These are phyloP conservation scores for Opisthograptis luteolata DNA, from an alignment of 2,888 invertebrate species.

Conservation along the genomic window DNA sequence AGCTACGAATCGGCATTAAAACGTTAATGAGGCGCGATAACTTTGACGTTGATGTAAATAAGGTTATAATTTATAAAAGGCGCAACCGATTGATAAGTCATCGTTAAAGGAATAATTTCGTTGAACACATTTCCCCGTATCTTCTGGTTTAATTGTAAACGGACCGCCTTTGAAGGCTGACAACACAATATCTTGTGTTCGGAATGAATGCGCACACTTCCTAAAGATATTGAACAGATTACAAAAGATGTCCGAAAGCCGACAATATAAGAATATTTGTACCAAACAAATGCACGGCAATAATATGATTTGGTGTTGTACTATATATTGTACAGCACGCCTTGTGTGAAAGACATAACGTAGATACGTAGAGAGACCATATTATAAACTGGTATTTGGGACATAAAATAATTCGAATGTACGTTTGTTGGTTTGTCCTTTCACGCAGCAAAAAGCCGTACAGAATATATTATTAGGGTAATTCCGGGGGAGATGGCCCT, in stretches of 20 bases:
- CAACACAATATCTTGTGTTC: constrained; percentile 53
- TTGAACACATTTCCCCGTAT: constrained; percentile 40
- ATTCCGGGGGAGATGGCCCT: too few relatives aligned
- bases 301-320: constrained; percentile 40
- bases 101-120: constrained; percentile 44
- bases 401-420: not conserved
- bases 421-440: too few relatives aligned
- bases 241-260: constrained; percentile 62
- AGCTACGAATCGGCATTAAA: constrained; percentile 29
- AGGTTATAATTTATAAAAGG: constrained; percentile 51
- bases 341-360: constrained; percentile 3
- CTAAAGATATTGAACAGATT: constrained; percentile 62
- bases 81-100: constrained; percentile 45
- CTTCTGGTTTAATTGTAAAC: constrained; percentile 51
- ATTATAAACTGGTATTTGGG: constrained; percentile 2
- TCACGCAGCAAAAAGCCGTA: too few relatives aligned
- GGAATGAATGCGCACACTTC: constrained; percentile 57
- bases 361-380: constrained; percentile 13
- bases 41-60: constrained; percentile 53
- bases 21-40: constrained; percentile 59
- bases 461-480: too few relatives aligned
- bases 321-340: constrained; percentile 13
- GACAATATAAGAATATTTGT: constrained; percentile 61
- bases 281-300: constrained; percentile 56
- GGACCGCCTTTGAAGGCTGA: constrained; percentile 58